Percentiles rank a stretch among this genome's conserved stretches.
Evolutionary conservation across 1,140 invertebrate species (phyloP).

Genomic region (Eumeta japonica): DNA sequence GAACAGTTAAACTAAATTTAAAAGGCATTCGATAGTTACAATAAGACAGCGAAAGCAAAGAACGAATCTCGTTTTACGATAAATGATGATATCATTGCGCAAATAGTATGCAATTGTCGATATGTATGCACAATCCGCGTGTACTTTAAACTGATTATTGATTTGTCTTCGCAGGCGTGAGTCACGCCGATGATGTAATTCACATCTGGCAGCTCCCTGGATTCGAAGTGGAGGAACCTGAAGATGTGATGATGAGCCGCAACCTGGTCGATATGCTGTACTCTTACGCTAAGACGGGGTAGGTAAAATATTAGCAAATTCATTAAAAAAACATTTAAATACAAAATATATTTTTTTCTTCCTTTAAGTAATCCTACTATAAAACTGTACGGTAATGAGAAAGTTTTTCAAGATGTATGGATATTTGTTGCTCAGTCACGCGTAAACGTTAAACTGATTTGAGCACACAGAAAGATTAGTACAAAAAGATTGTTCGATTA

Average conservation of each 20-base stretch:
- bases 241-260: conserved; percentile 56
- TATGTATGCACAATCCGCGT: too few species aligned
- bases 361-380: background rate
- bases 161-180: conserved; percentile 50
- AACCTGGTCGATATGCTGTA: conserved; percentile 57
- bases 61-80: background rate
- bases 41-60: background rate
- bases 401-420: background rate
- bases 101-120: too few species aligned
- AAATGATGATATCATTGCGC: too few species aligned
- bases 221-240: conserved; percentile 2
- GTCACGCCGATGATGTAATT: conserved; percentile 61
- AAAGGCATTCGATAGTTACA: too few species aligned
- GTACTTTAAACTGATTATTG: conserved; percentile 1
- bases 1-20: background rate
- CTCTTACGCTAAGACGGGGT: conserved; percentile 60
- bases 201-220: conserved; percentile 20
- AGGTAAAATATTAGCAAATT: conserved; percentile 21
- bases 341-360: background rate
- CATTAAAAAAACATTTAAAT: conserved; percentile 1
- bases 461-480: too few species aligned
- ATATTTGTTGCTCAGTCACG: too few species aligned
- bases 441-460: too few species aligned
- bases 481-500: too few species aligned
- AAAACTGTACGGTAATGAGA: background rate